Evolutionary conservation across 2,797 vertebrate genomes (phyloP), one percentile per base, ranked within the genome.

Genomic region (Crypturellus tataupa): DNA sequence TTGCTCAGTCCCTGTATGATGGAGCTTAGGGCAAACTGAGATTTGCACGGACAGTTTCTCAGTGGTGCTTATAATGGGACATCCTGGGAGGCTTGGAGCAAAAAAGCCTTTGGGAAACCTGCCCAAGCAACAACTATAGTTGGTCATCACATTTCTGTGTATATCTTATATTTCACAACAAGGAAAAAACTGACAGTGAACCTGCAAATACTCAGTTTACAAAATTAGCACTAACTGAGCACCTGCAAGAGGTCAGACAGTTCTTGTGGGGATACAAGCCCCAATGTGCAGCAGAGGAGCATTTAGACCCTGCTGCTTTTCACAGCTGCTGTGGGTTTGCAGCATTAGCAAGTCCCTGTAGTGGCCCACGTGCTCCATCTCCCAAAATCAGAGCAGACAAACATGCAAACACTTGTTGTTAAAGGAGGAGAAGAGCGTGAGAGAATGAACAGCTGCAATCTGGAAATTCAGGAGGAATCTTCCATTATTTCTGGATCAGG

Each of bases 381-480:
- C 56, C 40, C 15, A 24, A 1, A 4, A 58, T 23, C 55, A 64
- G 42, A 69, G 46, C 44, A 81, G 42, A 40, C 6, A 17, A 19
- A 51, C 12, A 24, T 12, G 10, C 33, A 85, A 89, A 53, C 49
- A 29, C 62, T 40, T 10, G 33, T 9, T n/a, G 49, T 40, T 80
- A 44, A 44, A 68, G 42, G 29, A 24, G 33, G 59, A 47, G 42
- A 39, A 55, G 21, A 53, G 27, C 8, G 37, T 33, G 65, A 25
- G 17, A 13, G 0, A n/a, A 80, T 12, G 21, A 12, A 51, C 51
- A 87, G 47, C 39, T 53, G n/a, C 42, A 67, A 55, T 72, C 4
- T 33, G 70, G 78, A 95, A 96, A 87, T 80, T 17, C 9, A 68
- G 53, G 7, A 85, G 58, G n/a, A 75, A 70, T 69, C 37, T 79